phyloP scores from a whole-genome alignment of 2,113 vertebrate genomes.

The Epinephelus fuscoguttatus region DNA sequence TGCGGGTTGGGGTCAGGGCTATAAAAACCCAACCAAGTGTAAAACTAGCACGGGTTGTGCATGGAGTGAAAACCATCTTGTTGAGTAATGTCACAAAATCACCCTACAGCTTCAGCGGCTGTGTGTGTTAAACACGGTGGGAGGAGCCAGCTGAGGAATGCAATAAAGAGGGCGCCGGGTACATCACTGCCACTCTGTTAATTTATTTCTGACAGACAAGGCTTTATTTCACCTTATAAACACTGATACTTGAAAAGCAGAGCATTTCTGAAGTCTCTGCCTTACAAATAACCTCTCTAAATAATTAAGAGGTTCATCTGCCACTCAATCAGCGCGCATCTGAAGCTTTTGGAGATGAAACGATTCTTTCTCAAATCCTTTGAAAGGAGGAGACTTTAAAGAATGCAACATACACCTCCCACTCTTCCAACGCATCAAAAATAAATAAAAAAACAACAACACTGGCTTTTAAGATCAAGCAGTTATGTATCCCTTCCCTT shows the following conservation, averaged over 20 bases:
- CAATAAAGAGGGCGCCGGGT: constrained; percentile 29
- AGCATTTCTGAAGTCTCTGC: constrained; percentile 56
- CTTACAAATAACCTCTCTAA: constrained; percentile 78
- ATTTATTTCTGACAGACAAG: constrained; percentile 62
- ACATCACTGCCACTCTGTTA: constrained; percentile 60
- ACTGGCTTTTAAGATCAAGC: constrained; percentile 46
- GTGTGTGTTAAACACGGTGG: constrained; percentile 38
- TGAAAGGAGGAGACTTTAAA: constrained; percentile 64
- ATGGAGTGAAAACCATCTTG: constrained; percentile 67
- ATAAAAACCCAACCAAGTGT: constrained; percentile 73
- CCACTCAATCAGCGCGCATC: constrained; percentile 70
- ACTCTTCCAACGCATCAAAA: constrained; percentile 39
- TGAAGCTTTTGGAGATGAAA: constrained; percentile 71
- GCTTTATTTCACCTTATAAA: constrained; percentile 66
- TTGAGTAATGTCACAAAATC: constrained; percentile 63
- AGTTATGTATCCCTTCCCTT: constrained; percentile 21
- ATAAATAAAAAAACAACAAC: constrained; percentile 12
- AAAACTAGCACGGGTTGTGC: constrained; percentile 62
- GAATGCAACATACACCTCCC: constrained; percentile 40
- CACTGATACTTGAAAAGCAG: constrained; percentile 70
- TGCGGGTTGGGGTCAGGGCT: constrained; percentile 67
- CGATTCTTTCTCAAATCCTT: constrained; percentile 49
- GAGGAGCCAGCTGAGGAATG: constrained; percentile 49
- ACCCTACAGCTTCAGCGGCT: constrained; percentile 37
- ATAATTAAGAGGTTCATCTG: constrained; percentile 80